Percentiles rank a stretch among this genome's conserved stretches.
phyloP scores from a whole-genome alignment of 2,797 vertebrate species.

The Pelodytes ibericus region DNA sequence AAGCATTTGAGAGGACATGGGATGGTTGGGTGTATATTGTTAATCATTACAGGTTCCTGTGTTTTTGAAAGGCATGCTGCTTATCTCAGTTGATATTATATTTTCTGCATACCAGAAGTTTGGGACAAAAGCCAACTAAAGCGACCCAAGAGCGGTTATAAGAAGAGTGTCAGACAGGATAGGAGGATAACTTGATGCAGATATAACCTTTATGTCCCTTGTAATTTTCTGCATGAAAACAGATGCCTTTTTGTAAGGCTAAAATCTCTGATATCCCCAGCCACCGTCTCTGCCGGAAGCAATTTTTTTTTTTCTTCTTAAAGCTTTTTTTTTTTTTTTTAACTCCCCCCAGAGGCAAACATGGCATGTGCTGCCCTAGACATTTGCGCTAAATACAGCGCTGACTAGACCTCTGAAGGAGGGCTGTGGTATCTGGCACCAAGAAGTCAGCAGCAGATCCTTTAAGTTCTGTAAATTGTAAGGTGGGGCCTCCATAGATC shows the following conservation, averaged over 20 bases:
- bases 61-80: conserved; percentile 71
- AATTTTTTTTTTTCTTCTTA: too few relatives aligned
- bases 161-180: conserved; percentile 64
- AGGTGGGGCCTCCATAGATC: too few relatives aligned
- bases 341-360: too few relatives aligned
- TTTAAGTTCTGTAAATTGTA: too few relatives aligned
- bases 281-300: too few relatives aligned
- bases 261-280: too few relatives aligned
- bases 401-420: too few relatives aligned
- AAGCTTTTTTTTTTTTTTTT: too few relatives aligned
- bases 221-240: conserved; percentile 2
- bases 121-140: conserved; percentile 68
- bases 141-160: conserved; percentile 64
- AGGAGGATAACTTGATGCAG: conserved; percentile 62
- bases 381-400: too few relatives aligned
- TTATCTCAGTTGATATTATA: conserved; percentile 70
- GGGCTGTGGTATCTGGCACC: too few relatives aligned
- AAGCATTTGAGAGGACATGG: conserved; percentile 68
- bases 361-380: too few relatives aligned
- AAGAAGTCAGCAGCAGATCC: too few relatives aligned
- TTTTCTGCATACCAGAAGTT: conserved; percentile 65
- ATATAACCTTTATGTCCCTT: conserved; percentile 61
- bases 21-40: conserved; percentile 66
- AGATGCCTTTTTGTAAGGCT: neutral
- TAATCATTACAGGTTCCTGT: conserved; percentile 73